Conservation (phyloP, 2,888 invertebrate species). For the Nomada fucata region DNA sequence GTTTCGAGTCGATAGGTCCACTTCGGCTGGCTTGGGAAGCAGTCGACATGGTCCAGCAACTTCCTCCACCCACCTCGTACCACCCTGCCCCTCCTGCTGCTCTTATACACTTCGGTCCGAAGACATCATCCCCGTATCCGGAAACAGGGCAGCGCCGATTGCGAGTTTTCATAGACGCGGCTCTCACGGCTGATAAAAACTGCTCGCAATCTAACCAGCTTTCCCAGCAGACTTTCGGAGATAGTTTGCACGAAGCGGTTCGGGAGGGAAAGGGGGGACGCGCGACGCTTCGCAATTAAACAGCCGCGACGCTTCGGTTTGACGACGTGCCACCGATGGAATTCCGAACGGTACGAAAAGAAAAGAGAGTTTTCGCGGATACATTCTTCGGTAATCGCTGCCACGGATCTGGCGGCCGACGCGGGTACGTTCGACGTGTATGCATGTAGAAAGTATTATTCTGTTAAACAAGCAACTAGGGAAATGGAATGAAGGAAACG, state of each 20-base stretch:
- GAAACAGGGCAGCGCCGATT: slow-evolving; percentile 62
- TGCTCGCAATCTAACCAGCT: slow-evolving; percentile 16
- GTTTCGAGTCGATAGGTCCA: slow-evolving; percentile 80
- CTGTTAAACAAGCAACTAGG: slow-evolving; percentile 46
- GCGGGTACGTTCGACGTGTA: neutral
- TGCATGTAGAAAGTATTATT: slow-evolving; percentile 18
- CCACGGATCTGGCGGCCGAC: neutral
- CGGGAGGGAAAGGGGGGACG: neutral
- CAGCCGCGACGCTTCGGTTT: neutral
- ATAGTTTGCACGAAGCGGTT: neutral
- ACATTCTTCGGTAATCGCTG: neutral
- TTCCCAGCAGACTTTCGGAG: neutral
- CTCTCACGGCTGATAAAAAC: slow-evolving; percentile 47
- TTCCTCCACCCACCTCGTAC: slow-evolving; percentile 66
- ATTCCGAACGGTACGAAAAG: neutral
- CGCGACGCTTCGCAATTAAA: slow-evolving; percentile 26
- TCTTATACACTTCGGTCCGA: slow-evolving; percentile 53
- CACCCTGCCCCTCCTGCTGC: slow-evolving; percentile 32
- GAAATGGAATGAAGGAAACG: slow-evolving; percentile 28
- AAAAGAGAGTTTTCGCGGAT: no score
- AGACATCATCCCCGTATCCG: slow-evolving; percentile 71
- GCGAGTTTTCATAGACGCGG: slow-evolving; percentile 63
- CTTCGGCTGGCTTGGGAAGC: slow-evolving; percentile 74
- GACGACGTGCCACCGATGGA: neutral
- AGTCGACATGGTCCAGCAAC: slow-evolving; percentile 77